These are phyloP conservation scores for Rhabdomys pumilio DNA, from an alignment of 2,797 vertebrate genomes.

Conservation along the genomic window DNA sequence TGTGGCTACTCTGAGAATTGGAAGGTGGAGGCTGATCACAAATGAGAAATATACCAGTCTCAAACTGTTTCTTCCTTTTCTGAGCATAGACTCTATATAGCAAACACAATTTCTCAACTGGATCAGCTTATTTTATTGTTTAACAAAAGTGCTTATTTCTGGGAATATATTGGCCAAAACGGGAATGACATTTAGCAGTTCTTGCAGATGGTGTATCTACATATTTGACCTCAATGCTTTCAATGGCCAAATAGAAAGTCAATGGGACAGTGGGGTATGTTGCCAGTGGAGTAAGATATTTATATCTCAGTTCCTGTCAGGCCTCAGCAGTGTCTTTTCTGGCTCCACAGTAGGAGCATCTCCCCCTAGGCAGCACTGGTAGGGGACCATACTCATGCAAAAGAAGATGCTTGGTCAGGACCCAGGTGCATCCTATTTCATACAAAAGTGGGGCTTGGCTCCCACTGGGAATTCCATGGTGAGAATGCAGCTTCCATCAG, in stretches of 20 bases:
- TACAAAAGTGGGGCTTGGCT: slow-evolving; percentile 13
- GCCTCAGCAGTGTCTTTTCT: background rate
- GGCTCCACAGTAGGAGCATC: background rate
- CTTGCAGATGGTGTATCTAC: background rate
- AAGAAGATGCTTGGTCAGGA: slow-evolving; percentile 3
- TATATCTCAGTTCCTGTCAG: background rate
- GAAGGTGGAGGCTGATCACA: background rate
- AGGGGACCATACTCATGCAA: slow-evolving; percentile 19
- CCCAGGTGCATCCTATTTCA: slow-evolving; percentile 58
- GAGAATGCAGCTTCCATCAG: slow-evolving; percentile 64
- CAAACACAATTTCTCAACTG: background rate
- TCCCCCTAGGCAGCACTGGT: background rate
- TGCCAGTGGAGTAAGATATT: background rate
- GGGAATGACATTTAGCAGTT: background rate
- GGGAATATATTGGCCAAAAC: slow-evolving; percentile 6
- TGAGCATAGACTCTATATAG: slow-evolving; percentile 5
- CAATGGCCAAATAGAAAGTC: background rate
- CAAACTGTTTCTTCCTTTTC: slow-evolving; percentile 36
- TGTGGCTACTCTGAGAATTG: slow-evolving; percentile 4
- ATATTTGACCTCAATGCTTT: background rate
- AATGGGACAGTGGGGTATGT: fast-evolving
- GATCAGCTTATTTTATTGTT: background rate
- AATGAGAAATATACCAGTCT: background rate
- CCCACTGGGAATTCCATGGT: slow-evolving; percentile 29
- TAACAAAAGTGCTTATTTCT: background rate